Evolutionary conservation across 2,113 vertebrate genomes (phyloP).

Genomic region (Tichodroma muraria): DNA sequence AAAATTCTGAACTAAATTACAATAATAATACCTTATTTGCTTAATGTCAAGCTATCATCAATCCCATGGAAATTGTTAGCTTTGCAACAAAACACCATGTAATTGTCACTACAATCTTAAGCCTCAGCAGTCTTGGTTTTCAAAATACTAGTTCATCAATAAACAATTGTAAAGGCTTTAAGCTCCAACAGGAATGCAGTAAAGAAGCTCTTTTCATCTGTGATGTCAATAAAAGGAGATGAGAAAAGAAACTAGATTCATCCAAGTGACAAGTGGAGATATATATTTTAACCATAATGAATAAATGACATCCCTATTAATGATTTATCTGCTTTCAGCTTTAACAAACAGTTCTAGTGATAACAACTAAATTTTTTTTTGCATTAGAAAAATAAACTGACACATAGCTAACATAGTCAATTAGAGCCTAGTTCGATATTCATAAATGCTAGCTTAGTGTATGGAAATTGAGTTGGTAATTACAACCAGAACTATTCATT

Average conservation of each 20-base stretch:
- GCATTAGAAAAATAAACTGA: not conserved
- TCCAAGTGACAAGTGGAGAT: constrained; percentile 23
- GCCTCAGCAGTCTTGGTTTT: constrained; percentile 40
- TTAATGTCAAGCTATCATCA: constrained; percentile 50
- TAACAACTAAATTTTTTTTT: constrained; percentile 11
- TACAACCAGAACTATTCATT: constrained; percentile 15
- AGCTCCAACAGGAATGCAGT: not conserved
- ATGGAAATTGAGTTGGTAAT: not conserved
- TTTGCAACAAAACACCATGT: constrained; percentile 14
- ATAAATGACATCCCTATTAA: constrained; percentile 54
- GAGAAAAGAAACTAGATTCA: constrained; percentile 30
- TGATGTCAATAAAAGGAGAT: constrained; percentile 41
- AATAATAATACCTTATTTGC: constrained; percentile 40
- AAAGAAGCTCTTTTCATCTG: constrained; percentile 46
- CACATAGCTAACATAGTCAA: not conserved
- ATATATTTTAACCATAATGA: constrained; percentile 42
- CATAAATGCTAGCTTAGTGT: constrained; percentile 32
- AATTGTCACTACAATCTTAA: constrained; percentile 48
- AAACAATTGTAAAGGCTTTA: constrained; percentile 51
- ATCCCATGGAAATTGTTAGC: constrained; percentile 39
- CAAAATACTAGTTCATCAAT: constrained; percentile 49
- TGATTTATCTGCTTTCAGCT: constrained; percentile 43
- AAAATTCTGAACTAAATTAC: constrained; percentile 28
- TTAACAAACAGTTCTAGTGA: constrained; percentile 47
- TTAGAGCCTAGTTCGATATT: not conserved